phyloP scores from a whole-genome alignment of 2,888 invertebrate species.

The Ceratothoa steindachneri region DNA sequence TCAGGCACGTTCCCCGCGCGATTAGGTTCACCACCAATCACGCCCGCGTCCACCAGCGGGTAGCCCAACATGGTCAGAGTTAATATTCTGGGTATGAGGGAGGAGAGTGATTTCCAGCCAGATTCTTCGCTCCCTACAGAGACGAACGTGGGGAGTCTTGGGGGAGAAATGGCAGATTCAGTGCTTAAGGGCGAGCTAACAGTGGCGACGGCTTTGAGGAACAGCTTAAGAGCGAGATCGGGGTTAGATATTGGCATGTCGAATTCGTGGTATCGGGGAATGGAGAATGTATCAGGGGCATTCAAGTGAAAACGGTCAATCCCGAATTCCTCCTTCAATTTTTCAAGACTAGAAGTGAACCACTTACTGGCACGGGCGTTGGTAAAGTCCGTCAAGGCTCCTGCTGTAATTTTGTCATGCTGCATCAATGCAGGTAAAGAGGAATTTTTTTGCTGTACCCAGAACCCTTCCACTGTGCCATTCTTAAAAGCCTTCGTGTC shows the following conservation, averaged over 20 bases:
- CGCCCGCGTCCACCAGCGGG: conserved; percentile 32
- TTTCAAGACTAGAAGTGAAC: conserved; percentile 22
- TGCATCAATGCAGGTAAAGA: conserved; percentile 29
- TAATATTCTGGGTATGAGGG: conserved; percentile 32
- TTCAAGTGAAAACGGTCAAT: conserved; percentile 39
- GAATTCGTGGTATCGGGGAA: conserved; percentile 37
- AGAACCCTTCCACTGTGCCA: conserved; percentile 23
- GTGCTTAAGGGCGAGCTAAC: conserved; percentile 36
- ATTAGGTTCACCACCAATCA: conserved; percentile 28
- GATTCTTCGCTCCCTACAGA: conserved; percentile 31
- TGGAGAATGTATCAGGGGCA: conserved; percentile 34
- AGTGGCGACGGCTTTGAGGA: conserved; percentile 29
- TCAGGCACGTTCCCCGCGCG: conserved; percentile 33
- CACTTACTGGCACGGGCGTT: conserved; percentile 34
- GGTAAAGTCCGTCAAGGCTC: conserved; percentile 39
- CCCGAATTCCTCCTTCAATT: conserved; percentile 15
- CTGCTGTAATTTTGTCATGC: conserved; percentile 20
- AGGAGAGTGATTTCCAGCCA: conserved; percentile 32
- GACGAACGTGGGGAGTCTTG: conserved; percentile 36
- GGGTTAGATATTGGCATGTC: conserved; percentile 29
- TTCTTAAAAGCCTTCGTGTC: conserved; percentile 24
- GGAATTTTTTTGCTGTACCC: conserved; percentile 36
- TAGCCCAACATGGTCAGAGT: conserved; percentile 37
- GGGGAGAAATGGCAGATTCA: conserved; percentile 33
- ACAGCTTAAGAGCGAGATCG: conserved; percentile 25